These are phyloP conservation scores for Cettia cetti DNA, from an alignment of 2,113 vertebrate genomes.

Conservation along the genomic window DNA sequence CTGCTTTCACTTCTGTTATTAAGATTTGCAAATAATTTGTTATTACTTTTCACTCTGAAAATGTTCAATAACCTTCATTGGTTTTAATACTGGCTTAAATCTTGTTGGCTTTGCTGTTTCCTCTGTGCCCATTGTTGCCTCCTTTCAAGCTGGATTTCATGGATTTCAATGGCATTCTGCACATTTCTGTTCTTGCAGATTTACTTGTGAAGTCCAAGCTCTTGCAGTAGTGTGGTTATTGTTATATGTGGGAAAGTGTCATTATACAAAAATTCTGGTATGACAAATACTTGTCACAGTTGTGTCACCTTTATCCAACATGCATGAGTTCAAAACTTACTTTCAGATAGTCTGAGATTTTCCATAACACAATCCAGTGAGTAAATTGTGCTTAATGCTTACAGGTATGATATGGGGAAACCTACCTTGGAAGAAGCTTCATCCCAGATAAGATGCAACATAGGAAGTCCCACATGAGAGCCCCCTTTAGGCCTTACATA, in stretches of 20 bases:
- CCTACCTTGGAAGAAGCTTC: background rate
- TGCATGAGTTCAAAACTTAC: accelerated
- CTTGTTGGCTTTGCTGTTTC: background rate
- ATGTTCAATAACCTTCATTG: background rate
- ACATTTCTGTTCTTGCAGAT: background rate
- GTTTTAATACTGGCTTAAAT: background rate
- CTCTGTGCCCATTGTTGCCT: background rate
- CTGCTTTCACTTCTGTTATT: background rate
- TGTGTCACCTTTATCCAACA: background rate
- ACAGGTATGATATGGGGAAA: background rate
- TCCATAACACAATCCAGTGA: background rate
- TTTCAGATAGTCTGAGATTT: background rate
- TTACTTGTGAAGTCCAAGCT: background rate
- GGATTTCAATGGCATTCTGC: background rate
- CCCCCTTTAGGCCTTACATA: background rate
- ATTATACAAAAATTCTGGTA: background rate
- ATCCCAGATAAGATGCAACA: background rate
- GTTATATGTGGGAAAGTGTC: background rate
- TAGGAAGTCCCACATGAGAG: background rate
- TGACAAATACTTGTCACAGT: background rate
- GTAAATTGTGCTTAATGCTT: background rate
- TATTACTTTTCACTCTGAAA: background rate
- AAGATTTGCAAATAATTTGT: background rate
- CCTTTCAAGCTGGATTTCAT: background rate
- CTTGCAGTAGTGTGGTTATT: background rate